Base-by-base conservation (phyloP, 2,888 invertebrate genomes). In the Cephus sareptanus region DNA sequence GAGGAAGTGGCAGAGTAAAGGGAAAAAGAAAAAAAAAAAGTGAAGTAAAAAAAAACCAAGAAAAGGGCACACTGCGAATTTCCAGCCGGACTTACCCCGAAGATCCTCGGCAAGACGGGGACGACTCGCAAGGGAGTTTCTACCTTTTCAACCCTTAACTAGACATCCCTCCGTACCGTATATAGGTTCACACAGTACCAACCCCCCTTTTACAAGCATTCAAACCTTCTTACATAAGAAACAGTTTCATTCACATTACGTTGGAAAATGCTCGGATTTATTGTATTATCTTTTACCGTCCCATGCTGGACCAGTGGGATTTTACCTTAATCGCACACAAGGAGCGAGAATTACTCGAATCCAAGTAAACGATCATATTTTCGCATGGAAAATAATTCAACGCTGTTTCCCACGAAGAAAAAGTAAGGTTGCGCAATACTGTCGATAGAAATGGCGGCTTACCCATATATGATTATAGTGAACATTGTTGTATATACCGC, bases 41-140 rank as follows among this genome's bases (percentile, higher is more conserved):
- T 69, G 69, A 34, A 81, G 80, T 75, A 80, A 79, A 37, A 78
- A 81, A 76, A 76, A 74, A 13, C 37, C 78, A 81, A 74, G 79
- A 81, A 80, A 78, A 82, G 85, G 85, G 83, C 84, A 83, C 83
- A 82, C 82, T 80, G 87, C 87, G 86, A 88, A 88, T 88, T 87
- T 88, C 81, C 2, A 56, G 56, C 23, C n/a, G 83, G 86, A 76
- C 74, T 56, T 56, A 23, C 23, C 56, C 56, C 1, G 56, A 56
- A 56, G 56, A 56, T 56, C 23, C 76, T 83, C 80, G 82, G 30
- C 78, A 82, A 35, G 31, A 77, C 40, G 76, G 80, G 83, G 85
- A 87, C 85, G 84, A 84, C 86, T 87, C 86, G 86, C 87, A 80
- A 78, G 87, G 85, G 87, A 89, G 85, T 86, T 87, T 85, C 83